Conservation (phyloP, 2,888 invertebrate genomes). For the Ptychoptera contaminata region DNA sequence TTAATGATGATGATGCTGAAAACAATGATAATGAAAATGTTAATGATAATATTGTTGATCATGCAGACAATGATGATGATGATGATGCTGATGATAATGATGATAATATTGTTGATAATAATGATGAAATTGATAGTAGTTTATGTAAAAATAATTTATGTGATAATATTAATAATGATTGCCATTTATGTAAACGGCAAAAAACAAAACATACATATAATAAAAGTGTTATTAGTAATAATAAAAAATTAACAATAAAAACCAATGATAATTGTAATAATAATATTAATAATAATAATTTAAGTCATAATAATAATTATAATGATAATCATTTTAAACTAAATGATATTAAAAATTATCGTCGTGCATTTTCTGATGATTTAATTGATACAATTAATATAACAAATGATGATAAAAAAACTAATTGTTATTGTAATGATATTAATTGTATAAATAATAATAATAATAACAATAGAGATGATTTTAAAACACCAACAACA, state of each 20-base stretch:
- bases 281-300: slow-evolving; percentile 3
- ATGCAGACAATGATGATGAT: slow-evolving; percentile 22
- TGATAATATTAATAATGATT: slow-evolving; percentile 14
- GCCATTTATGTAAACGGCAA: slow-evolving; percentile 30
- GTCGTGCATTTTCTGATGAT: slow-evolving; percentile 12
- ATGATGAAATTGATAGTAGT: slow-evolving; percentile 20
- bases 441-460: slow-evolving; percentile 3
- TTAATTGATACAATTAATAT: slow-evolving; percentile 5
- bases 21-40: slow-evolving; percentile 25
- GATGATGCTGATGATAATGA: slow-evolving; percentile 5
- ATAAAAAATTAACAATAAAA: background rate
- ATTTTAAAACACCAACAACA: slow-evolving; percentile 2
- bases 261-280: too few relatives aligned
- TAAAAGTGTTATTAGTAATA: slow-evolving; percentile 5
- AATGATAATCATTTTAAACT: slow-evolving; percentile 3
- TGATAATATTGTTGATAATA: slow-evolving; percentile 2
- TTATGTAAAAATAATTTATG: slow-evolving; percentile 20
- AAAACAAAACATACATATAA: slow-evolving; percentile 27
- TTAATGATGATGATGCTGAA: too few relatives aligned
- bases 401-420: slow-evolving; percentile 2
- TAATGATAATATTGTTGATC: slow-evolving; percentile 27
- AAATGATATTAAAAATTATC: slow-evolving; percentile 9
- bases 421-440: slow-evolving; percentile 3
- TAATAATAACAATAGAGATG: slow-evolving; percentile 2
- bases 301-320: slow-evolving; percentile 3